Evolutionary conservation across 1,140 invertebrate genomes (phyloP).

Genomic region (Caenorhabditis brenneri): DNA sequence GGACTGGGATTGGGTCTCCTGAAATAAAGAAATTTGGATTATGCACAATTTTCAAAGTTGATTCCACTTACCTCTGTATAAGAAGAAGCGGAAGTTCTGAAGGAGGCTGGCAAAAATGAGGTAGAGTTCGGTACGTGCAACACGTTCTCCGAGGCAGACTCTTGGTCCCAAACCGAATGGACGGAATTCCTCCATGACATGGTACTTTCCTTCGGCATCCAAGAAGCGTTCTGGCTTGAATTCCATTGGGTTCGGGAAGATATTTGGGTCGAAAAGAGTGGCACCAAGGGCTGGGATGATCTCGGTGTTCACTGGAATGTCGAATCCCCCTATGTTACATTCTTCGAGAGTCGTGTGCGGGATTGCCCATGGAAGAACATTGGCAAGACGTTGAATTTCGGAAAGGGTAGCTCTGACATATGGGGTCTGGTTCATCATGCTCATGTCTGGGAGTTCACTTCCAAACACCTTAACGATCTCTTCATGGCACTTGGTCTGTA

Average conservation of each 20-base stretch:
- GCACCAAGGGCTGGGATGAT: slow-evolving; percentile 83
- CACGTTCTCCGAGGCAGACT: slow-evolving; percentile 67
- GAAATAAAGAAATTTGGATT: background rate
- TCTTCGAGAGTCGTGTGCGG: slow-evolving; percentile 58
- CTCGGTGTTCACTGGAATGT: slow-evolving; percentile 76
- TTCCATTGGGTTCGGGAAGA: slow-evolving; percentile 79
- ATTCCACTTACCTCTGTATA: slow-evolving; percentile 17
- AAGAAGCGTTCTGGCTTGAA: slow-evolving; percentile 80
- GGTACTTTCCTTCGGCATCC: slow-evolving; percentile 74
- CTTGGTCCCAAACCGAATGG: slow-evolving; percentile 76
- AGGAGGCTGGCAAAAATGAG: slow-evolving; percentile 63
- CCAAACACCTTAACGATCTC: slow-evolving; percentile 65
- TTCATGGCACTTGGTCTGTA: slow-evolving; percentile 71
- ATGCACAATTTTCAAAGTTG: background rate
- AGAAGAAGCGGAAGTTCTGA: slow-evolving; percentile 61
- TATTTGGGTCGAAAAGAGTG: slow-evolving; percentile 79
- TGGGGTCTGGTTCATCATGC: slow-evolving; percentile 48
- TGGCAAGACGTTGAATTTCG: slow-evolving; percentile 61
- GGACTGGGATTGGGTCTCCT: slow-evolving; percentile 22
- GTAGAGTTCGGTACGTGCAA: slow-evolving; percentile 67
- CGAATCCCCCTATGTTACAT: slow-evolving; percentile 72
- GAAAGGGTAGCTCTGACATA: slow-evolving; percentile 57
- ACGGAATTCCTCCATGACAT: slow-evolving; percentile 78
- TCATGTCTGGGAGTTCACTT: background rate
- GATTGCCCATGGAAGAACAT: slow-evolving; percentile 60